A percentile compares a stretch with the other conserved stretches of the same genome.
These are phyloP conservation scores for Pelmatolapia mariae DNA, from an alignment of 2,113 vertebrate genomes.

Conservation along the genomic window DNA sequence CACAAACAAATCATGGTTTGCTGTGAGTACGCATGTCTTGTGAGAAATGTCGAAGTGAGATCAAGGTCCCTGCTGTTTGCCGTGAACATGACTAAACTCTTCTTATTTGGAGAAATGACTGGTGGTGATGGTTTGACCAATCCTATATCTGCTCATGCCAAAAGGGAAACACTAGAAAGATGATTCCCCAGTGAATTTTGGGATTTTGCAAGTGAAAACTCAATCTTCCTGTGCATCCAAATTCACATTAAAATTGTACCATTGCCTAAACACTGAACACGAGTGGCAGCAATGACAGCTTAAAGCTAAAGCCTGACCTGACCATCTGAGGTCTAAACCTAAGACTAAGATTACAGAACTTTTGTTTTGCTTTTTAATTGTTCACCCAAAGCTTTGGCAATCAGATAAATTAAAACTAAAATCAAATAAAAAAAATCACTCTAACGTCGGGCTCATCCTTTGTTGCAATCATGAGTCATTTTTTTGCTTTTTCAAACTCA, in stretches of 20 bases:
- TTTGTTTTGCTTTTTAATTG: neutral
- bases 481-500: neutral
- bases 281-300: accelerated
- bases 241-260: neutral
- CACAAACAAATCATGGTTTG: neutral
- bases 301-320: neutral
- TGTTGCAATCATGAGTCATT: accelerated
- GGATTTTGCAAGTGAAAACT: neutral
- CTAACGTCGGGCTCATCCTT: neutral
- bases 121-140: neutral
- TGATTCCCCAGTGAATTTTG: neutral
- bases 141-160: no score
- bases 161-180: neutral
- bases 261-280: neutral
- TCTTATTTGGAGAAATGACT: neutral
- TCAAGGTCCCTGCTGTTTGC: neutral
- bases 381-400: neutral
- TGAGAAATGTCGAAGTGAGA: neutral
- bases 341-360: neutral
- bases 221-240: neutral
- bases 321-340: neutral
- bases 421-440: neutral
- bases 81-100: neutral
- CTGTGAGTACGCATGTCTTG: neutral
- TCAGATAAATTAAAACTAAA: neutral